These are phyloP conservation scores for Phylloscopus trochiloides DNA, from an alignment of 2,113 vertebrate genomes.

Conservation along the genomic window DNA sequence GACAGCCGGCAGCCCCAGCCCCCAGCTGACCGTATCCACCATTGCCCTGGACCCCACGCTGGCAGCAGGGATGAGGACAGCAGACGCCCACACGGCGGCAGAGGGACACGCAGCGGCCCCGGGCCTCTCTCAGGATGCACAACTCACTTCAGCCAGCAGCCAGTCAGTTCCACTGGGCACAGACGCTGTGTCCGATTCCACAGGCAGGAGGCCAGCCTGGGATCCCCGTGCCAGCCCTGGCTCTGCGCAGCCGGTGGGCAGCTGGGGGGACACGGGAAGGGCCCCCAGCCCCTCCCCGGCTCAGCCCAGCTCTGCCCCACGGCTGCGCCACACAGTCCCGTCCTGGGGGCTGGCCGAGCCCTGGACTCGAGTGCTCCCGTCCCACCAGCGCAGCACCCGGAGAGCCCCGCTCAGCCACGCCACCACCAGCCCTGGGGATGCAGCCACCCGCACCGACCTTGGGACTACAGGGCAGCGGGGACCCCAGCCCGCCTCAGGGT, in stretches of 20 bases:
- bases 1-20: background rate
- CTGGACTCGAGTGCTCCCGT: background rate
- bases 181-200: background rate
- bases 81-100: rapidly evolving
- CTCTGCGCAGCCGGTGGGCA: rapidly evolving
- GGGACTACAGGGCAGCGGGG: rapidly evolving
- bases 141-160: background rate
- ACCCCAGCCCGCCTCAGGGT: background rate
- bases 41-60: background rate
- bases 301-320: background rate
- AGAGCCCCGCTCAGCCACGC: background rate
- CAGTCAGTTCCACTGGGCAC: background rate
- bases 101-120: rapidly evolving
- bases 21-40: background rate
- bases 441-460: background rate
- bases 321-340: rapidly evolving
- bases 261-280: rapidly evolving
- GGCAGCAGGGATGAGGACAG: rapidly evolving
- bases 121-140: rapidly evolving
- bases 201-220: background rate
- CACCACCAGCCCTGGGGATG: background rate
- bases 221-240: background rate
- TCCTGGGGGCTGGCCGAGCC: background rate
- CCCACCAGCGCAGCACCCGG: conserved; percentile 42
- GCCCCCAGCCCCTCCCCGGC: background rate